Base-by-base conservation (phyloP, 2,888 invertebrate species). In the Frankliniella intonsa region DNA sequence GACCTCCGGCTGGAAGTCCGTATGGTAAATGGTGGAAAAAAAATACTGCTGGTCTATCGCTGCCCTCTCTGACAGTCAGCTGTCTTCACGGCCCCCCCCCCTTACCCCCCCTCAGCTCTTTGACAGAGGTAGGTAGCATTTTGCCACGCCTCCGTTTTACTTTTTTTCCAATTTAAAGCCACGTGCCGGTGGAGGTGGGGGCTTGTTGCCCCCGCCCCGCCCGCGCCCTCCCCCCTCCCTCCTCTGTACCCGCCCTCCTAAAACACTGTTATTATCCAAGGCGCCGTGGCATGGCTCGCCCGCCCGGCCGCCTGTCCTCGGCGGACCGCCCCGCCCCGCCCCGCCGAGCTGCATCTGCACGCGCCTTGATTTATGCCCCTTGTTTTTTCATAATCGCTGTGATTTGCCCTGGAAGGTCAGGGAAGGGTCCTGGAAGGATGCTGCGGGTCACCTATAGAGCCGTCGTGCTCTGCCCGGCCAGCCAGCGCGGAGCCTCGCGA, bases 241-340 rank as follows among this genome's bases (percentile, higher is more conserved):
- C 25, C 69, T 10, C 25, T 12, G 69, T 25, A 22, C 69, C 55
- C 55, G 55, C 55, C 55, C 55, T 55, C 19, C 69, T 76, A 76
- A 76, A 76, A 76, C 69, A 76, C 69, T 76, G 69, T 76, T 76
- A 76, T 76, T 76, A 76, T 76, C 69, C 69, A 0, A 76, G 69
- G 69, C 69, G 69, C 69, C 25, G 69, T 25, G 69, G 11, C 25
- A 12, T 38, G 38, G 38, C 38, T 38, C 38, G 38, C 38, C 38
- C 38, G 38, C 38, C 38, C 38, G 38, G 3, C 38, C 38, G 38
- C 38, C 38, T 38, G 38, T 38, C 38, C 38, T 38, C 38, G 38
- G n/a, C n/a, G n/a, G n/a, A n/a, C n/a, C n/a, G n/a, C 55, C 12
- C 55, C 17, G 8, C 55, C 55, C 55, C 55, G 8, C 55, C 17